Base-by-base conservation (phyloP, 2,797 vertebrate genomes). In the Lateolabrax maculatus region DNA sequence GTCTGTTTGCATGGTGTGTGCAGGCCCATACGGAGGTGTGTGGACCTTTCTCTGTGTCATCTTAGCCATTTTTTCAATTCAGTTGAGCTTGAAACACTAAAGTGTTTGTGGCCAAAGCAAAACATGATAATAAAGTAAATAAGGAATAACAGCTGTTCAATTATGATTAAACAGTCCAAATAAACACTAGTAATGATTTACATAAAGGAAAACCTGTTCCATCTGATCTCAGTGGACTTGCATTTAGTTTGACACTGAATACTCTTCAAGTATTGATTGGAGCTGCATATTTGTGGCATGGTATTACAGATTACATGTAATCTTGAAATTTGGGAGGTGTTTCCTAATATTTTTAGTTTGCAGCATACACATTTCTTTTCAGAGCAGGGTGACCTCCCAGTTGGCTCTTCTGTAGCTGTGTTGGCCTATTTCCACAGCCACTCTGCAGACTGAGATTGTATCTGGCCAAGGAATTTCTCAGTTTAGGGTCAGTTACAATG, bases 391-490 rank as follows among this genome's bases (percentile, higher is more conserved):
- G 67, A 78, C 62, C 71, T 53, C 74, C 53, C 51, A 37, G n/a
- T 52, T 41, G 43, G 61, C 41, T 5, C 25, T 34, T 55, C 39
- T 77, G 62, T 41, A 8, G 36, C n/a, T 37, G 46, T 37, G 64
- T 48, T 82, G 71, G 58, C 46, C 37, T 63, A 13, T 81, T 78
- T 64, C 79, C 49, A 64, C 71, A 52, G 51, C 31, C 57, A 51
- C 58, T 49, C 44, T 64, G 36, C 49, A 43, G 66, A 58, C 34
- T 15, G 11, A 75, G 34, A 15, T 44, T 63, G 44, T 48, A 10
- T 53, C 57, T 57, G 48, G 57, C 73, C 29, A 72, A 79, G 48
- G 37, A 75, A 71, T 77, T 55, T 79, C 58, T 82, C 49, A 64
- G 64, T 60, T 78, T 68, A 34, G 49, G 57, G 60, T 77, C 55